Evolutionary conservation across 2,113 vertebrate species (phyloP), one percentile per base, ranked within the genome.

Genomic region (Pandion haliaetus): DNA sequence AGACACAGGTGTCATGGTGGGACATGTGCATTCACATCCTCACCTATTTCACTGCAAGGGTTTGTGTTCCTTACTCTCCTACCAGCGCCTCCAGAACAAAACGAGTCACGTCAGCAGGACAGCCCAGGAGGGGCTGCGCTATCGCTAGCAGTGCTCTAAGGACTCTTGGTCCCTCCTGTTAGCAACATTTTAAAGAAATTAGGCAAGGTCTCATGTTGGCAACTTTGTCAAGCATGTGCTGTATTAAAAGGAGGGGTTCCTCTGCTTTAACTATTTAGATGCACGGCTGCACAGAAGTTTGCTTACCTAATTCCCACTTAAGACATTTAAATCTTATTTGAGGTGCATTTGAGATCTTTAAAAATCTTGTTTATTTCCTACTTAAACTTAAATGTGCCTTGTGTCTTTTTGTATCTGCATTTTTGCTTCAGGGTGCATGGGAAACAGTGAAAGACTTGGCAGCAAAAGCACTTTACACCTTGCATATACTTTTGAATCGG

Each of bases 61-160:
- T 17, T 31, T 21, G 2, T 57, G 44, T 26, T 36, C 29, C 34
- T 52, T 50, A 3, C 14, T 24, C 15, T 50, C 29, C 31, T 24
- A 19, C 5, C 36, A 52, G 29, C 4, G 3, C 10, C 49, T 63
- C 18, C 45, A 36, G 54, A 73, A 21, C 12, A 72, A 59, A n/a
- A 12, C 0, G 1, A 32, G 50, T 31, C 10, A 58, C 1, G 0
- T 12, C 40, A 61, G 20, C 29, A 57, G 29, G 25, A 61, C 47
- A 84, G 7, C 10, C 19, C 52, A 9, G 10, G 12, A 32, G n/a
- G 28, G 21, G 14, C 3, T 82, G 31, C 7, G 4, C 38, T 50
- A 5, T 16, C 2, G 0, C 20, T 62, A 8, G 5, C 4, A 40
- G 13, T 55, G 32, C 10, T 59, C 19, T 3, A 1, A 58, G 31